phyloP scores from a whole-genome alignment of 2,797 vertebrate genomes.

The Falco berigora region DNA sequence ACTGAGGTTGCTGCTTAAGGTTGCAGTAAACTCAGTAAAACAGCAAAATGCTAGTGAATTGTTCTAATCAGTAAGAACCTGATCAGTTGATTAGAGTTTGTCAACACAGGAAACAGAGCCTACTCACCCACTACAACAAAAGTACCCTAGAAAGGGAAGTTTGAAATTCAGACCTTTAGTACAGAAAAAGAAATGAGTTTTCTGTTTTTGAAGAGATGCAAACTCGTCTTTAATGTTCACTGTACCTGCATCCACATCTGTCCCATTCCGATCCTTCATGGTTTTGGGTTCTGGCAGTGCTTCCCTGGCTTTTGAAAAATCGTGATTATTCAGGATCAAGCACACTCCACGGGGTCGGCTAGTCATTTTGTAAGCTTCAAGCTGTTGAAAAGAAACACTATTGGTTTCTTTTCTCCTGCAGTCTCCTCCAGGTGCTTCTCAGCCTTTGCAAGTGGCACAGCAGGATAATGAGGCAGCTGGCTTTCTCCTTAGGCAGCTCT shows the following conservation, averaged over 20 bases:
- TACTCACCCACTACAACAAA: background rate
- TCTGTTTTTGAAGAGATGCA: background rate
- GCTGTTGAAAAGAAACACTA: background rate
- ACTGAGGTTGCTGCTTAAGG: background rate
- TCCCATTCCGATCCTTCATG: slow-evolving; percentile 69
- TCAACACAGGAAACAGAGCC: background rate
- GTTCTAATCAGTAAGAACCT: background rate
- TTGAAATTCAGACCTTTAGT: background rate
- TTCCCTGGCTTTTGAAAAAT: slow-evolving; percentile 66
- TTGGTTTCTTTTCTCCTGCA: background rate
- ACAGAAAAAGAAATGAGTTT: background rate
- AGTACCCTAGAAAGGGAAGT: background rate
- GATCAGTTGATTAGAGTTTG: background rate
- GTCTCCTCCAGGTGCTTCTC: background rate
- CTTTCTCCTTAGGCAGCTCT: background rate
- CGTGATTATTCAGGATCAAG: slow-evolving; percentile 85
- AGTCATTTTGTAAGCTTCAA: slow-evolving; percentile 69
- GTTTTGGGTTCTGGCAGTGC: background rate
- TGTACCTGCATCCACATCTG: slow-evolving; percentile 78
- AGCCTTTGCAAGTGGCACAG: background rate
- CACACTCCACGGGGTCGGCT: slow-evolving; percentile 79
- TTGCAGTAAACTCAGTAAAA: background rate
- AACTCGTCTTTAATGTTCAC: background rate
- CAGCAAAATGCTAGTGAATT: background rate
- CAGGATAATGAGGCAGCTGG: background rate